Conservation (phyloP, 2,888 invertebrate species). For the Stenchaetothrips biformis region DNA sequence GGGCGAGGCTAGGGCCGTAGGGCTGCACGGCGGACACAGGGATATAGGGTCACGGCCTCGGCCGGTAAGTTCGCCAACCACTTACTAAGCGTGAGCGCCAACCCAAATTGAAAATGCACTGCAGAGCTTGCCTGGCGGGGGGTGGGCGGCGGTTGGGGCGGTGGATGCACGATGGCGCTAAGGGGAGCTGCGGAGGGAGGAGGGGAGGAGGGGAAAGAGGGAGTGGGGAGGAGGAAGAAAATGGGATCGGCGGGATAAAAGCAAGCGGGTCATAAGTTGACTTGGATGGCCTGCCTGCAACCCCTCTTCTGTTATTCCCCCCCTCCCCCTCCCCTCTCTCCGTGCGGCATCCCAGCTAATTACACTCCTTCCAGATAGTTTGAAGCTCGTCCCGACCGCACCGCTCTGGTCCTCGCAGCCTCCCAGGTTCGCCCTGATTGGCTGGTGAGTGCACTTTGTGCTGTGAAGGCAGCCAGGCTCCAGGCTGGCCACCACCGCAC, state of each 20-base stretch:
- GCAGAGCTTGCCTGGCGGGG: not conserved
- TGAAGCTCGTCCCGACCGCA: not conserved
- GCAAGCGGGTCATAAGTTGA: slow-evolving; percentile 11
- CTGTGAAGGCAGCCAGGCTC: no score
- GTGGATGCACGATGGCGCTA: not conserved
- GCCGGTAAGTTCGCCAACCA: not conserved
- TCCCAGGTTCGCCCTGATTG: not conserved
- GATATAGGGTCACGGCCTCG: not conserved
- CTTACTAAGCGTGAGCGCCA: not conserved
- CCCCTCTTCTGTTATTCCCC: not conserved
- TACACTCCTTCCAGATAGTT: not conserved
- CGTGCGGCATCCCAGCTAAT: not conserved
- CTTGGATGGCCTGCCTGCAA: not conserved
- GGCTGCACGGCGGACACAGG: not conserved
- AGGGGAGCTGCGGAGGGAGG: not conserved
- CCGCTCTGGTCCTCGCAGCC: no score
- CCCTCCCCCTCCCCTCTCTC: slow-evolving; percentile 19
- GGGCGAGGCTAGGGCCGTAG: no score
- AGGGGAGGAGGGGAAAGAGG: not conserved
- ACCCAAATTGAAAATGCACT: slow-evolving; percentile 21
- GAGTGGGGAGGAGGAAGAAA: not conserved
- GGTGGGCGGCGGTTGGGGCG: not conserved
- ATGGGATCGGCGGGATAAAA: not conserved
- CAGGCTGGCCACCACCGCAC: no score
- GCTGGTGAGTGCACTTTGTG: not conserved